Evolutionary conservation across 2,797 vertebrate genomes (phyloP).

Genomic region (Spizella passerina): DNA sequence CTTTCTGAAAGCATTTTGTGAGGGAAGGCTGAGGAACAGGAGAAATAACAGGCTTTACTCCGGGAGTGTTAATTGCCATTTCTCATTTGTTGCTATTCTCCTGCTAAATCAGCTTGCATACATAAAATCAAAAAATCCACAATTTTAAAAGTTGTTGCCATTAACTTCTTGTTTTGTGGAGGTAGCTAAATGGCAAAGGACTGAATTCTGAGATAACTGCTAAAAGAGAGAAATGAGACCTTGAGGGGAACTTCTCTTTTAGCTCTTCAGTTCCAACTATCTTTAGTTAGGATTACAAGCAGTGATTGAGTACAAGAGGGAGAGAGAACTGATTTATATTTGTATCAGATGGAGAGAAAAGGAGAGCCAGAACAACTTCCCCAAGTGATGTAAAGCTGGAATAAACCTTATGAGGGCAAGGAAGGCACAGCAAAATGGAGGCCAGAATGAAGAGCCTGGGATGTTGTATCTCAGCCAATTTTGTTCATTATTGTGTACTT

Average conservation of each 20-base stretch:
- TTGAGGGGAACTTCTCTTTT: background rate
- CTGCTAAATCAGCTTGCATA: constrained; percentile 63
- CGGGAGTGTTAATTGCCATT: constrained; percentile 56
- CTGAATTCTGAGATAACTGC: background rate
- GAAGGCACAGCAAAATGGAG: background rate
- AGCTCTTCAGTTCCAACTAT: background rate
- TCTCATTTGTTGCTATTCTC: constrained; percentile 67
- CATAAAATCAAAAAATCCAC: constrained; percentile 57
- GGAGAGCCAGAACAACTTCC: background rate
- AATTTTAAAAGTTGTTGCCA: constrained; percentile 44
- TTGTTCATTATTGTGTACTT: background rate
- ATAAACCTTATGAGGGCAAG: background rate
- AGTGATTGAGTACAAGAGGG: background rate
- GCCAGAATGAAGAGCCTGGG: background rate
- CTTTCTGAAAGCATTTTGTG: constrained; percentile 48
- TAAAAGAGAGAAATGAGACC: background rate
- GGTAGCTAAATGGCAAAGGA: constrained; percentile 15
- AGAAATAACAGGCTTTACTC: constrained; percentile 60
- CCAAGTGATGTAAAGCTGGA: background rate
- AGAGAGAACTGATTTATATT: background rate
- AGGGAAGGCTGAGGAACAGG: constrained; percentile 44
- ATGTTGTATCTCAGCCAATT: background rate
- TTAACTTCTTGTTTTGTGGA: constrained; percentile 51
- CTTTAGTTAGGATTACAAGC: background rate
- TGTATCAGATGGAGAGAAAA: background rate